phyloP scores from a whole-genome alignment of 2,113 vertebrate genomes.

The Psettodes erumei region DNA sequence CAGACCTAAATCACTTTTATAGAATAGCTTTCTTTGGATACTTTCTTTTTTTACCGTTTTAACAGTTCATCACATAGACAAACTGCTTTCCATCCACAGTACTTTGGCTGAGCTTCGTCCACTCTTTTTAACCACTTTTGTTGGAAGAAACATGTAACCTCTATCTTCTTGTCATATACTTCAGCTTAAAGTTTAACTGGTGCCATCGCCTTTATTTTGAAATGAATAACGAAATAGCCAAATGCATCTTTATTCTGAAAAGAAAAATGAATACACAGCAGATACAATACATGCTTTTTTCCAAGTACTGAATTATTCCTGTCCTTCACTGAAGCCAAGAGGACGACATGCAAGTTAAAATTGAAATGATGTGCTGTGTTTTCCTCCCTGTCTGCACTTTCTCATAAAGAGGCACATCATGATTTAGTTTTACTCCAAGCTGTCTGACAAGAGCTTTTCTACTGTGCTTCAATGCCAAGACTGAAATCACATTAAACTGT shows the following conservation, averaged over 20 bases:
- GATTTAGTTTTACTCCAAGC: constrained; percentile 57
- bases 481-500: constrained; percentile 49
- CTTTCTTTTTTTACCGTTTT: constrained; percentile 22
- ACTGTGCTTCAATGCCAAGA: constrained; percentile 18
- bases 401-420: constrained; percentile 44
- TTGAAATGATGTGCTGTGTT: constrained; percentile 42
- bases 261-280: constrained; percentile 1
- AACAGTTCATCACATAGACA: constrained; percentile 54
- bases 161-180: neutral
- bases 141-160: constrained; percentile 14
- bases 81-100: constrained; percentile 34
- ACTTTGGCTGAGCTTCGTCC: constrained; percentile 10
- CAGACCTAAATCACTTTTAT: constrained; percentile 47
- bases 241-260: neutral
- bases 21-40: constrained; percentile 32
- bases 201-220: neutral
- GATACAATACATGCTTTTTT: constrained; percentile 26
- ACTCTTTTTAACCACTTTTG: constrained; percentile 2
- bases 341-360: constrained; percentile 51
- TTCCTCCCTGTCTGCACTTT: constrained; percentile 47
- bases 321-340: constrained; percentile 42
- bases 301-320: constrained; percentile 29
- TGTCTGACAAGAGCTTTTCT: constrained; percentile 34
- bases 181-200: neutral
- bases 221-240: neutral